Evolutionary conservation across 2,888 invertebrate genomes (phyloP), one percentile per base, ranked within the genome.

Genomic region (Diarsia mendica): DNA sequence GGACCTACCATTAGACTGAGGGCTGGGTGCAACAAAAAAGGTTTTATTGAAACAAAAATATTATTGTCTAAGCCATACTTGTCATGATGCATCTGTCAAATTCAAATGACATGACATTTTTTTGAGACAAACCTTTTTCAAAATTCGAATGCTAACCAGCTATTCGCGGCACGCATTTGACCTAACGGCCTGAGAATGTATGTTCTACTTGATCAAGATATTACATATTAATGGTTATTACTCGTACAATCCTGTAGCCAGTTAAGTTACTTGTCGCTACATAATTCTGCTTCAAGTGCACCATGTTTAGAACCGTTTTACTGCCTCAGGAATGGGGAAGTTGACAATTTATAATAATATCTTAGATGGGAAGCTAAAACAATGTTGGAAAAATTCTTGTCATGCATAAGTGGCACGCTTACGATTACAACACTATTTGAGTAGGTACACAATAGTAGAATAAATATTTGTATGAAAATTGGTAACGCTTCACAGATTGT

Each of bases 181-280:
- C 82, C 82, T 63, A 63, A 71, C 44, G 48, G 67, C 72, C 49
- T 72, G 67, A 70, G 79, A 82, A 85, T 72, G 69, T 82, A 83
- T 83, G 84, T 85, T 86, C 67, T 78, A 85, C 83, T 82, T 83
- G 84, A 83, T 83, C 82, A 83, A 83, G 82, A 83, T 83, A 83
- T 86, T 85, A 83, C 73, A 71, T 83, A 83, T 85, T 86, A 86
- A 83, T 86, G 82, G 82, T 86, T 83, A 83, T 83, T 85, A 83
- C 28, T 28, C 28, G 28, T 28, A 28, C 86, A 73, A 73, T 72
- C 86, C 73, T 85, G 83, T 70, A 86, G 86, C 82, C 83, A 83
- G 82, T 83, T 83, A 83, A 68, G 86, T 83, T 70, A 67, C 86
- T 71, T 83, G 82, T 86, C 83, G 79, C 67, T 78, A 79, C 86